Conservation (phyloP, 2,888 invertebrate genomes). For the Boloria euphrosyne region DNA sequence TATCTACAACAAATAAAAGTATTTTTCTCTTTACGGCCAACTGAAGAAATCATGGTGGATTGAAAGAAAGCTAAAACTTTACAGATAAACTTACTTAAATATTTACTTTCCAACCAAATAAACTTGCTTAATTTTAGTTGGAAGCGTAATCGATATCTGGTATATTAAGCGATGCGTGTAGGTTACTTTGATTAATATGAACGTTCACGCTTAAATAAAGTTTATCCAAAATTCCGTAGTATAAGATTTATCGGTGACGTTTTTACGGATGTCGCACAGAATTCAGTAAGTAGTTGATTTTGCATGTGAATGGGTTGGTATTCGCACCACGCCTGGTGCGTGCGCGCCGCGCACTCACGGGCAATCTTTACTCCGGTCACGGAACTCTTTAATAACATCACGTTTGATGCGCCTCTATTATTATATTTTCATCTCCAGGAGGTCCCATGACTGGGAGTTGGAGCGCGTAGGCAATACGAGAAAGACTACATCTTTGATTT, state of each 20-base stretch:
- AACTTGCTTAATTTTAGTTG: slow-evolving; percentile 16
- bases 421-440: slow-evolving; percentile 79
- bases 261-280: slow-evolving; percentile 55
- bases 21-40: slow-evolving; percentile 64
- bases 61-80: slow-evolving; percentile 30
- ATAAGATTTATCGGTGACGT: slow-evolving; percentile 40
- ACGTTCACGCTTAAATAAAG: neutral
- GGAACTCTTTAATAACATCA: slow-evolving; percentile 80
- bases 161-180: neutral
- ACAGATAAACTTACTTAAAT: slow-evolving; percentile 22
- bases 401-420: slow-evolving; percentile 83
- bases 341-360: slow-evolving; percentile 51
- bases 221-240: neutral
- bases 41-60: slow-evolving; percentile 56
- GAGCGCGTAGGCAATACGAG: slow-evolving; percentile 56
- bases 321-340: slow-evolving; percentile 73
- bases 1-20: slow-evolving; percentile 77
- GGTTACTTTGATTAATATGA: neutral
- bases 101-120: slow-evolving; percentile 22
- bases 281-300: slow-evolving; percentile 53
- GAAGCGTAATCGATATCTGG: slow-evolving; percentile 15
- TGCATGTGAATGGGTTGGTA: slow-evolving; percentile 73
- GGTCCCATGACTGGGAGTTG: slow-evolving; percentile 73
- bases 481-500: slow-evolving; percentile 54
- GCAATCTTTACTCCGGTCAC: slow-evolving; percentile 70